Evolutionary conservation across 2,888 invertebrate species (phyloP), one percentile per base, ranked within the genome.

Genomic region (Sycophila texana): DNA sequence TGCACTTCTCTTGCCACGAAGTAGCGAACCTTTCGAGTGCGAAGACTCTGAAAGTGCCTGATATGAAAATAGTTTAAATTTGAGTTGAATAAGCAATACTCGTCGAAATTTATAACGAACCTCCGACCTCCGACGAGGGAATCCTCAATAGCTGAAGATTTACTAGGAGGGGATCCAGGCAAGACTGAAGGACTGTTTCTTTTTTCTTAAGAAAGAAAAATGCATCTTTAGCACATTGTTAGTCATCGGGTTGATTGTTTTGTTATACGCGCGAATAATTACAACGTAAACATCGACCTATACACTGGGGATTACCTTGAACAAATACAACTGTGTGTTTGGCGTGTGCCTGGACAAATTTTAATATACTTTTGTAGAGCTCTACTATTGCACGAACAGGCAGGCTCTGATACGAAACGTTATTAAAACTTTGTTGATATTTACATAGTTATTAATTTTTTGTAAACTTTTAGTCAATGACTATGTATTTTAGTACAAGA

Each of bases 31-130:
- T 26, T 83, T 88, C 67, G 84, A 85, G 14, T 88, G 89, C 53
- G 89, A 90, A 70, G 89, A 89, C 78, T 86, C 86, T 26, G 88
- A 88, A 80, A 88, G 87, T 78, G 85, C 86, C 77, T 89, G 86
- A 79, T 26, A 58, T 47, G 53, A 51, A 55, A 16, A 22, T 82
- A 73, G 58, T 60, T 12, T 49, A 2, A 63, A 77, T 72, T 75
- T 49, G 74, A 73, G 53, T 77, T 16, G 51, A 74, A 77, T 66
- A 80, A 77, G 18, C 63, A 82, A 70, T 78, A 77, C 67, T 79
- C 76, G 75, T 83, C 78, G 73, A 79, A 81, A 77, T 81, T 63
- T 79, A 83, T 85, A 88, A 88, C 88, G 87, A 88, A 88, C 87
- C 88, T 89, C 87, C 87, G 79, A 68, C 61, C n/a, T 82, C 82